A percentile compares a stretch with the other conserved stretches of the same genome.
phyloP scores from a whole-genome alignment of 37 sponge, comb jelly and placozoan species.

The Oscarella lobularis region DNA sequence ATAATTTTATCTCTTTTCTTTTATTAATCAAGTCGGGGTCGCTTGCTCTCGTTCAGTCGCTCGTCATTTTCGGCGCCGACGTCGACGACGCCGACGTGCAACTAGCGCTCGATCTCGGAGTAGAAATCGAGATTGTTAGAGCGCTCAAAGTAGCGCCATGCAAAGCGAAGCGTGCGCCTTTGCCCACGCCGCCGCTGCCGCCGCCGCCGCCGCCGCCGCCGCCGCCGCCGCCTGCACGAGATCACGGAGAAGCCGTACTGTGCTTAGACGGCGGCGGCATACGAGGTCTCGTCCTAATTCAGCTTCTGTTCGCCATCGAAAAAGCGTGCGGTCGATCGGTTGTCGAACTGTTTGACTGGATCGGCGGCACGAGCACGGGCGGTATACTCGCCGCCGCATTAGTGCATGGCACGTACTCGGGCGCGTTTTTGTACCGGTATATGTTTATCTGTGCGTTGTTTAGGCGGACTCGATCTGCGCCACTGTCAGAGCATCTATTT shows the following conservation, averaged over 20 bases:
- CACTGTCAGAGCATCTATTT: background rate
- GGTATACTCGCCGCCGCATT: background rate
- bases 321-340: background rate
- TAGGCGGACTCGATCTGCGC: background rate
- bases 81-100: background rate
- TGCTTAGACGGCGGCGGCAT: background rate
- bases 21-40: too few relatives aligned
- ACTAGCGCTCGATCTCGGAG: background rate
- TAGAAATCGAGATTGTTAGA: background rate
- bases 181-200: too few relatives aligned
- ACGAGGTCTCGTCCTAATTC: background rate
- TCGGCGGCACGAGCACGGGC: background rate
- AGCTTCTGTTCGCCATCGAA: background rate
- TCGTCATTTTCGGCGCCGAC: background rate
- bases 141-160: background rate
- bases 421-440: background rate
- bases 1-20: too few relatives aligned
- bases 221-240: too few relatives aligned
- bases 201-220: too few relatives aligned
- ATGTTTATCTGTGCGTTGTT: background rate
- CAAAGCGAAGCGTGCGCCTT: too few relatives aligned
- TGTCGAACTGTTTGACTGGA: background rate
- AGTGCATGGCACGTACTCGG: background rate
- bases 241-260: background rate
- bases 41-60: background rate